Percentiles rank a stretch among this genome's conserved stretches.
phyloP scores from a whole-genome alignment of 2,113 vertebrate species.

The Actenoides hombroni region DNA sequence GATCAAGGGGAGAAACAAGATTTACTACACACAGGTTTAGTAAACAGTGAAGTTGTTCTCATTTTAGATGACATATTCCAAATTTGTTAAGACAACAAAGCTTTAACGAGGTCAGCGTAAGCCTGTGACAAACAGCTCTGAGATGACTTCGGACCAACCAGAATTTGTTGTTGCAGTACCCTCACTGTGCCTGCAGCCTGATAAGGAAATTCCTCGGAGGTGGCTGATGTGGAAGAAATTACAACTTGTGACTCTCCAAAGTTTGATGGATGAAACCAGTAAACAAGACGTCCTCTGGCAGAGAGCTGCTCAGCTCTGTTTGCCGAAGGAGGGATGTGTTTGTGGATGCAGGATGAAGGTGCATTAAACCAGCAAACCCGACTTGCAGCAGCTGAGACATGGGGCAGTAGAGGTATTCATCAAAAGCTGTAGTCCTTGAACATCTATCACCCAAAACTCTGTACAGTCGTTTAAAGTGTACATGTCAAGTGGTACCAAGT shows the following conservation, averaged over 20 bases:
- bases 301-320: not conserved
- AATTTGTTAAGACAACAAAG: constrained; percentile 16
- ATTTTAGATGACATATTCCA: constrained; percentile 1
- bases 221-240: not conserved
- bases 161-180: not conserved
- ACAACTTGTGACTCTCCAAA: not conserved
- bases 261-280: not conserved
- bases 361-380: not conserved
- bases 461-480: accelerated
- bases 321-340: not conserved
- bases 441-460: not conserved
- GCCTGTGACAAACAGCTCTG: not conserved
- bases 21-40: not conserved
- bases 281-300: not conserved
- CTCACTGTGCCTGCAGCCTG: not conserved
- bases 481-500: accelerated
- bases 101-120: constrained; percentile 6
- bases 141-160: not conserved
- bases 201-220: not conserved
- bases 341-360: not conserved
- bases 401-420: not conserved
- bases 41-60: constrained; percentile 3
- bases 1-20: not conserved
- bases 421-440: not conserved
- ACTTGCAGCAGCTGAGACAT: accelerated